Percentiles rank a stretch among this genome's conserved stretches.
Conservation (phyloP, 2,797 vertebrate genomes). For the Muscicapa comitata region DNA sequence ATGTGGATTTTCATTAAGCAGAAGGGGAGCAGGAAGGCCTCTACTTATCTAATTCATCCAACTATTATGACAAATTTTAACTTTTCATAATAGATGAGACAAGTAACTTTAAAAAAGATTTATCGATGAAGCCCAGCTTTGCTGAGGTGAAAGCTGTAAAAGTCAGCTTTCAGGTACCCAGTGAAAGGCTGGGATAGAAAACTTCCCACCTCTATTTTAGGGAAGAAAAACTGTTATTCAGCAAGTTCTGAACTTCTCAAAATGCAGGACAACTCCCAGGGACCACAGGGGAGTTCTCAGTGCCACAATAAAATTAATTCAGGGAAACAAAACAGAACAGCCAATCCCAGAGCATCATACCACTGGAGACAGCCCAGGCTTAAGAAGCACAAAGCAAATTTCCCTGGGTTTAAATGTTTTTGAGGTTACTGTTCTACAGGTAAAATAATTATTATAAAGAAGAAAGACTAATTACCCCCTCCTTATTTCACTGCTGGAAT, state of each 20-base stretch:
- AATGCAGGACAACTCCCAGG: neutral
- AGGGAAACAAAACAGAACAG: neutral
- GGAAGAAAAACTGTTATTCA: neutral
- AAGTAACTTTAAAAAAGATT: neutral
- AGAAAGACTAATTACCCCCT: neutral
- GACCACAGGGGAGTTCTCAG: neutral
- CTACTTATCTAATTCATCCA: neutral
- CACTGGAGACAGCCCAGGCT: neutral
- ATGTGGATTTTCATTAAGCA: neutral
- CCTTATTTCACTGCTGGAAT: neutral
- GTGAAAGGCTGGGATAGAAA: neutral
- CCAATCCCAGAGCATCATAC: neutral
- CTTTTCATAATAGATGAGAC: neutral
- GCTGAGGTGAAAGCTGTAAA: neutral
- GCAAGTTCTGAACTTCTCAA: neutral
- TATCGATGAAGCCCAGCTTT: neutral
- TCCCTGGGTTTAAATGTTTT: neutral
- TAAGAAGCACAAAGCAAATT: neutral
- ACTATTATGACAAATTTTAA: neutral
- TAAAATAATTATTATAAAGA: neutral
- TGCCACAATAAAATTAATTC: neutral
- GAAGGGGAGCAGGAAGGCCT: neutral
- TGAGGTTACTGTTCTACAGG: neutral
- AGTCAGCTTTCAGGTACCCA: neutral
- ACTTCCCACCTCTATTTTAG: neutral